Conservation (phyloP, 2,113 vertebrate genomes). For the Microtus montanus region DNA sequence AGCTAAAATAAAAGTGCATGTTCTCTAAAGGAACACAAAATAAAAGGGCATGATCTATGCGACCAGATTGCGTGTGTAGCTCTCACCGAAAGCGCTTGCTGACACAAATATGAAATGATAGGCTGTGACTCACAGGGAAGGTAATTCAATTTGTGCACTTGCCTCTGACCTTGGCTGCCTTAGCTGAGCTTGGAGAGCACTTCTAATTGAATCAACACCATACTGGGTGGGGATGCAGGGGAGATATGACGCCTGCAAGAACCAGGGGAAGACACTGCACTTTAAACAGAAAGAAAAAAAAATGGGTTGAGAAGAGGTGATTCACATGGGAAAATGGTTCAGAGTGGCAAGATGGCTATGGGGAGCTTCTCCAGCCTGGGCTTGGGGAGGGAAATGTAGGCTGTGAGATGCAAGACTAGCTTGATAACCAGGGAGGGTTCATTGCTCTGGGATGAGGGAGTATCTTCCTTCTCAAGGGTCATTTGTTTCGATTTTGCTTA, state of each 20-base stretch:
- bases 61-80: slow-evolving; percentile 4
- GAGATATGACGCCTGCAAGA: not conserved
- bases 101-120: slow-evolving; percentile 61
- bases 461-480: not conserved
- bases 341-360: not conserved
- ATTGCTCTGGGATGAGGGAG: not conserved
- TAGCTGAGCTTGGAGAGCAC: slow-evolving; percentile 20
- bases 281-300: slow-evolving; percentile 22
- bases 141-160: slow-evolving; percentile 62
- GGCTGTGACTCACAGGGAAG: slow-evolving; percentile 59
- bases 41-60: not conserved
- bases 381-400: not conserved
- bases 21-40: not conserved
- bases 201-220: slow-evolving; percentile 54
- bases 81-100: slow-evolving; percentile 52
- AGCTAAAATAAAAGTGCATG: slow-evolving; percentile 42
- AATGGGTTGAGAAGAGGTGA: not conserved
- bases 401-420: not conserved
- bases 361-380: not conserved
- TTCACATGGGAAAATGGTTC: not conserved
- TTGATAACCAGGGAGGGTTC: not conserved
- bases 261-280: slow-evolving; percentile 15
- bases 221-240: not conserved
- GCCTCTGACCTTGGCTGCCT: slow-evolving; percentile 46
- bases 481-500: slow-evolving; percentile 3